Base-by-base conservation (phyloP, 2,113 vertebrate species). In the Hypanus sabinus region DNA sequence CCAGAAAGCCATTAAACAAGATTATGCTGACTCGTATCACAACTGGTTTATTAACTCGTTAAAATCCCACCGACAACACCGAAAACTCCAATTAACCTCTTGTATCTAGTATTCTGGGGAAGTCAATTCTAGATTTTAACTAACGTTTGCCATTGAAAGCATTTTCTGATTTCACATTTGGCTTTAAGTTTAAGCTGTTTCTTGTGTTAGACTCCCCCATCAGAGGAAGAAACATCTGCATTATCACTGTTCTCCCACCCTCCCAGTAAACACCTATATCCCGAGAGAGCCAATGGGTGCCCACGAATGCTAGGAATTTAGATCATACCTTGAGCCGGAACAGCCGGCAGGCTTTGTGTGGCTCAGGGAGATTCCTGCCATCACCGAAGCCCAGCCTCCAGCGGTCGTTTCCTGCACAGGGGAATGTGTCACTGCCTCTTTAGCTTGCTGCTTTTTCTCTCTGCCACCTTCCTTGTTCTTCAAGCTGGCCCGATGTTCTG, bases 401-500 rank as follows among this genome's bases (percentile, higher is more conserved):
- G 68, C 94, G 87, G 33, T 95, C 95, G 94, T 95, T 85, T 96
- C 95, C 94, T 95, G 96, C 79, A 85, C 90, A 30, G 33, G 95
- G 94, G 30, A 96, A 94, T 94, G 96, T 0, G 94, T 94, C 38
- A n/a, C 79, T 0, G 96, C 96, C 94, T 98, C 95, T 94, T 96
- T 33, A 94, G 95, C 85, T 94, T 96, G 97, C 95, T 96, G 71
- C 18, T 95, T 96, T 94, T 97, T 97, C 93, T 98, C 98, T 9
- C 98, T 98, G 0, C 96, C 97, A 94, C 97, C 94, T n/a, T 97
- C 97, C n/a, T 96, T 96, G 93, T 96, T 96, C 36, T 96, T 96
- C 71, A 96, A 94, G 94, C 80, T 96, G 94, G 96, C 98, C 96
- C 98, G 98, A 46, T 98, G 96, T 95, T 99, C 98, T 0, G 98